Evolutionary conservation across 1,140 invertebrate species (phyloP).

Genomic region (Megalopta genalis): DNA sequence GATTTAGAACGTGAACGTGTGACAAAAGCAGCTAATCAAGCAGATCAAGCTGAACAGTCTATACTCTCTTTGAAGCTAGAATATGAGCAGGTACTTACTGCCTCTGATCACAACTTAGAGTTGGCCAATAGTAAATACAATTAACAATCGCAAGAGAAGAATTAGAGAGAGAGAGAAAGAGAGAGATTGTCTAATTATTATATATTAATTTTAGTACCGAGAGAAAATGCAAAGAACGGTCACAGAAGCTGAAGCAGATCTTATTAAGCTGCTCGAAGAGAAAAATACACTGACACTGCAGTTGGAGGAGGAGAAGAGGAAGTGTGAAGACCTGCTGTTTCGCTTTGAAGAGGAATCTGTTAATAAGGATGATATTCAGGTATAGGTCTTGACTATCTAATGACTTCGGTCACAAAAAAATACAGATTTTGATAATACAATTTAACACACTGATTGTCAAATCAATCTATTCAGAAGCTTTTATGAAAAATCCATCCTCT

Average conservation of each 20-base stretch:
- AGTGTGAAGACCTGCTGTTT: constrained; percentile 95
- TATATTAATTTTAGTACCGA: constrained; percentile 76
- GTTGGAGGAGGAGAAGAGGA: constrained; percentile 92
- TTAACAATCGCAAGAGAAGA: no score
- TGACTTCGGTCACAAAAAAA: background rate
- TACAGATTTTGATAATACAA: background rate
- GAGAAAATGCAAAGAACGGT: constrained; percentile 81
- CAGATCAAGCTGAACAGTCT: constrained; percentile 84
- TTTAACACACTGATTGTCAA: background rate
- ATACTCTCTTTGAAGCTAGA: constrained; percentile 79
- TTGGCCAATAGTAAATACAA: no score
- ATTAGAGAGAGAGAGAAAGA: no score
- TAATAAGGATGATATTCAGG: constrained; percentile 89
- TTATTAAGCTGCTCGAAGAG: constrained; percentile 83
- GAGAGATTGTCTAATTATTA: background rate
- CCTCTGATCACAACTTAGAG: no score
- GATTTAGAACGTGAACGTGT: constrained; percentile 90
- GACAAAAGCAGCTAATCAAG: constrained; percentile 85
- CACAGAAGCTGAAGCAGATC: constrained; percentile 71
- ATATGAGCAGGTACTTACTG: constrained; percentile 78
- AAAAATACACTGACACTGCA: constrained; percentile 84
- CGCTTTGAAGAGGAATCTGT: constrained; percentile 94
- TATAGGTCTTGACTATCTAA: constrained; percentile 72
- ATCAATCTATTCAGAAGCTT: background rate
- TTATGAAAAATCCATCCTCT: background rate